Conservation (phyloP, 2,797 vertebrate species). For the Uromys caudimaculatus region DNA sequence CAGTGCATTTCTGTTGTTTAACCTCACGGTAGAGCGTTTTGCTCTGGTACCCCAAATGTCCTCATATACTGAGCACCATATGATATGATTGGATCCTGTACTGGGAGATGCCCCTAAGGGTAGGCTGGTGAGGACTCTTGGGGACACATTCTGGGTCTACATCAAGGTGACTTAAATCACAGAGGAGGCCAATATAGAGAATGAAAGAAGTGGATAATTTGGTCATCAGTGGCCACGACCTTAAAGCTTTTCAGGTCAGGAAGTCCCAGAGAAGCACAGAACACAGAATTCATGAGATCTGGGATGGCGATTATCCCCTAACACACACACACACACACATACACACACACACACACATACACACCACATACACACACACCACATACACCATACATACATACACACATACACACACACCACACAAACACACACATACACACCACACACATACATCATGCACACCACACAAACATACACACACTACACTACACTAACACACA, state of each 20-base stretch:
- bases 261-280: rapidly evolving
- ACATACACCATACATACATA: too few relatives aligned
- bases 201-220: background rate
- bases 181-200: background rate
- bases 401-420: background rate
- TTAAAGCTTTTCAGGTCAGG: background rate
- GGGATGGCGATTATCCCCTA: background rate
- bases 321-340: background rate
- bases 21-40: background rate
- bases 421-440: too few relatives aligned
- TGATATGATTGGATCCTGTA: background rate
- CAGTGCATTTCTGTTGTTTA: background rate
- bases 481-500: background rate
- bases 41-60: background rate
- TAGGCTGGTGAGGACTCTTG: background rate
- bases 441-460: too few relatives aligned
- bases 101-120: background rate
- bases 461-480: too few relatives aligned
- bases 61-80: background rate
- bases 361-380: too few relatives aligned
- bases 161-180: background rate
- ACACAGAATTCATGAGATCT: background rate
- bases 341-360: background rate
- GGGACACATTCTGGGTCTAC: background rate
- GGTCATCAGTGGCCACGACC: background rate